Evolutionary conservation across 2,797 vertebrate genomes (phyloP), one percentile per base, ranked within the genome.

Genomic region (Valencia hispanica): DNA sequence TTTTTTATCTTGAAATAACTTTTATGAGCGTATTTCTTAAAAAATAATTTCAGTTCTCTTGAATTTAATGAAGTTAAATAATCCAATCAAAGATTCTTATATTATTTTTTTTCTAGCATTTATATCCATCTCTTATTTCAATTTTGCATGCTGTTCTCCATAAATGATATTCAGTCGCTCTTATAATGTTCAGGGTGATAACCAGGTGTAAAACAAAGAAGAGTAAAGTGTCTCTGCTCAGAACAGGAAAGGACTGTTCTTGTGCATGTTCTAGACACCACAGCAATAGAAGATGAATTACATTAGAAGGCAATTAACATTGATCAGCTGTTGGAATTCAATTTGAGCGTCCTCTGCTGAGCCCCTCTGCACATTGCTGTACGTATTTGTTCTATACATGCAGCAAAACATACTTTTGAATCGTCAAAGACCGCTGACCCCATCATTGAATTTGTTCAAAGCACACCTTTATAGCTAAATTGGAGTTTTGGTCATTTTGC

Each of bases 401-500:
- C 39, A 68, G 41, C 2, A n/a, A n/a, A 36, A 68, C 39, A 1
- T 27, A 43, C 39, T 43, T 14, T 22, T 66, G 8, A 41, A 47
- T 36, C 53, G 11, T 30, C 43, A 6, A 27, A 30, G 10, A 41
- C 12, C n/a, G n/a, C 79, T 14, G 61, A 63, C 18, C 30, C 30
- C n/a, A 71, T 1, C 39, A 18, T 0, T 20, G 66, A 79, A 53
- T 32, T 22, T 20, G n/a, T 39, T 17, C 27, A 50, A 53, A 70
- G 34, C 51, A 78, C 71, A 70, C 20, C 18, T 75, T 68, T 50
- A 20, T 70, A 57, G 69, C 69, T 82, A 50, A 45, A n/a, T 27
- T 8, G 27, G 15, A 68, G 14, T 25, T 27, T 68, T 43, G 25
- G 12, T 41, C 41, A 25, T 51, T 74, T 63, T 90, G 82, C 86